Evolutionary conservation across 2,797 vertebrate species (phyloP), one percentile per base, ranked within the genome.

Genomic region (Siniperca scherzeri): DNA sequence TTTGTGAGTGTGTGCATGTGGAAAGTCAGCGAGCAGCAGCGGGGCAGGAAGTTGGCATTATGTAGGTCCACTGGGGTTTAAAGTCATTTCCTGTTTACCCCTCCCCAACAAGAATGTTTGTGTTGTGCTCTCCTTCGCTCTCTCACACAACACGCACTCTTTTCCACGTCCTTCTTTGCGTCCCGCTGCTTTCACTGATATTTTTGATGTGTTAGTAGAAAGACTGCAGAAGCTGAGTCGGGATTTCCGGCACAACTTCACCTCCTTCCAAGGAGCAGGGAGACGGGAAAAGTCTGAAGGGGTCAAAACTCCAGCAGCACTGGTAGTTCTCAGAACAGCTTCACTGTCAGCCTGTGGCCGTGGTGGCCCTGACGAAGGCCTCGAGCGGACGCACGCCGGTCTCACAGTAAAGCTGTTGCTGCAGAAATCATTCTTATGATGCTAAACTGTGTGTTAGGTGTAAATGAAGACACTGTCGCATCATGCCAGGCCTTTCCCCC

Each of bases 11-110:
- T 21, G 42, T 52, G 70, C 44, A 8, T 59, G 66, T 70, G 52
- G 36, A 72, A 77, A 68, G 46, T 62, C n/a, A 64, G 16, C 27
- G 56, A 68, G 42, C 64, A 42, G 68, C 60, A 64, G 71, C 38
- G 57, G 57, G 40, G 75, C 78, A 85, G 81, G 85, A 82, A 80
- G 62, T 79, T 70, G 5, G 40, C 62, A 62, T 79, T 70, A 77
- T 64, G 40, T 13, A 10, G 61, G 42, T 81, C 86, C 48, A 33
- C 53, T 59, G 65, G 74, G 84, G 52, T 52, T 86, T 84, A 64
- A 84, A 80, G 70, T 75, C 13, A 84, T 67, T 80, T 90, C 81
- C 74, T 85, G 79, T 87, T 88, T 70, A 81, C 16, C 70, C 19
- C 30, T 33, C 68, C 72, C 77, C 38, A 69, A 55, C 78, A 77